phyloP scores from a whole-genome alignment of 1,140 invertebrate genomes.

The Drosophila pseudoananassae region DNA sequence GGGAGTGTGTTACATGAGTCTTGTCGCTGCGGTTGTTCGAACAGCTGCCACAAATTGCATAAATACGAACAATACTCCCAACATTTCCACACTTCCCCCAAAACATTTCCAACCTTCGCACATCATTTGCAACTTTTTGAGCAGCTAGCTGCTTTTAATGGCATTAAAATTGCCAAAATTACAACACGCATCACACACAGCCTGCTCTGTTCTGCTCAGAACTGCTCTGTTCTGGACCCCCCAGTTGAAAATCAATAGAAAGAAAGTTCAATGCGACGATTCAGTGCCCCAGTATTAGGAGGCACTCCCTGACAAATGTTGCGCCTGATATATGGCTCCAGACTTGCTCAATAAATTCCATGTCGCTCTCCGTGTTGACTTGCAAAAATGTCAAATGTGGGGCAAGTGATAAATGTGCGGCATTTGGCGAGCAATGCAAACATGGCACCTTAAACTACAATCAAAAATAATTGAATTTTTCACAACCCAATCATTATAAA shows the following conservation, averaged over 20 bases:
- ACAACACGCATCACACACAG: conserved; percentile 53
- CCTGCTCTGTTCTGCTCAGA: neutral
- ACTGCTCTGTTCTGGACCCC: neutral
- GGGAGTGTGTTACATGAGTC: conserved; percentile 32
- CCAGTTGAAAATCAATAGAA: conserved; percentile 70
- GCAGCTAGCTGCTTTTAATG: conserved; percentile 70
- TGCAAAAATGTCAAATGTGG: conserved; percentile 45
- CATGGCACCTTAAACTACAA: conserved; percentile 64
- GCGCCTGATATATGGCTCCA: conserved; percentile 65
- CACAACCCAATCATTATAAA: conserved; percentile 58
- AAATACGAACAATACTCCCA: conserved; percentile 63
- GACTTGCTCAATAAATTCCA: conserved; percentile 71
- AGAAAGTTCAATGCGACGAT: conserved; percentile 49
- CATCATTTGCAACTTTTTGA: conserved; percentile 78
- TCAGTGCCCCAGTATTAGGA: conserved; percentile 17
- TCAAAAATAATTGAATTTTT: conserved; percentile 75
- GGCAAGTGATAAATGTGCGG: conserved; percentile 67
- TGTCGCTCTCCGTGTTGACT: conserved; percentile 48
- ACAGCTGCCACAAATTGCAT: conserved; percentile 81
- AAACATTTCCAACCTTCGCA: conserved; percentile 45
- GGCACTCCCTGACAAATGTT: conserved; percentile 65
- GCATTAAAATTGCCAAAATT: conserved; percentile 80
- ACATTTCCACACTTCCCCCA: conserved; percentile 49
- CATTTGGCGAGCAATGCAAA: conserved; percentile 67
- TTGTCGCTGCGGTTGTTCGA: conserved; percentile 66